Conservation (phyloP, 2,797 vertebrate genomes). For the Anguilla pacifica region DNA sequence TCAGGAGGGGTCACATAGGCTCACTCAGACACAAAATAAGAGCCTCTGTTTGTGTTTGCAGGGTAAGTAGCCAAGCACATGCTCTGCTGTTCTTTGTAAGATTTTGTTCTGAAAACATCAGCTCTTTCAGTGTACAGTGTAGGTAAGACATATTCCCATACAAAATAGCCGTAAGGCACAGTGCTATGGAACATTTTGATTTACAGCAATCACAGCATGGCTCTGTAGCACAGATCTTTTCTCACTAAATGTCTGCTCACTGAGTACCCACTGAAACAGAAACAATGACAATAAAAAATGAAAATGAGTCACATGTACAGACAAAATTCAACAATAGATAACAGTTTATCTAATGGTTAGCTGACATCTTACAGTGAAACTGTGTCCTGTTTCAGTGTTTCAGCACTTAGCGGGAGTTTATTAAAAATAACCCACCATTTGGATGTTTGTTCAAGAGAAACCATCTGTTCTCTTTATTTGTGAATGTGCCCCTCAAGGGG, state of each 20-base stretch:
- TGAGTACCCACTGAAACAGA: not conserved
- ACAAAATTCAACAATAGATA: not conserved
- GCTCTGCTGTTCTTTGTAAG: not conserved
- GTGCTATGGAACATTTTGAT: not conserved
- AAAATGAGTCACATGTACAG: not conserved
- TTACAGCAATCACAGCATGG: not conserved
- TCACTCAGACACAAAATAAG: not conserved
- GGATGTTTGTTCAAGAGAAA: slow-evolving; percentile 2
- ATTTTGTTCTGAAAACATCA: not conserved
- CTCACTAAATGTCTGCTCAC: not conserved
- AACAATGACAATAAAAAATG: not conserved
- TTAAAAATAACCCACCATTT: slow-evolving; percentile 25
- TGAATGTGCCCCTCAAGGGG: not conserved
- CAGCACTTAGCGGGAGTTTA: slow-evolving; percentile 1
- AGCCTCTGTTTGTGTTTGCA: not conserved
- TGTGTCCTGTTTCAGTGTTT: slow-evolving; percentile 1
- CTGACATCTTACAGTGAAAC: not conserved
- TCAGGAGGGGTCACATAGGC: not conserved
- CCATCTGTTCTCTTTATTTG: slow-evolving; percentile 25
- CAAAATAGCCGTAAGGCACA: not conserved
- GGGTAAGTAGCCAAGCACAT: not conserved
- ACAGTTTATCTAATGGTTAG: not conserved
- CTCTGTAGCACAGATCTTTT: not conserved
- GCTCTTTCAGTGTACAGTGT: not conserved
- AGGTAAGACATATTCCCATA: not conserved